A percentile compares a stretch with the other conserved stretches of the same genome.
Evolutionary conservation across 2,888 invertebrate genomes (phyloP).

Genomic region (Kuschelorhynchus macadamiae): DNA sequence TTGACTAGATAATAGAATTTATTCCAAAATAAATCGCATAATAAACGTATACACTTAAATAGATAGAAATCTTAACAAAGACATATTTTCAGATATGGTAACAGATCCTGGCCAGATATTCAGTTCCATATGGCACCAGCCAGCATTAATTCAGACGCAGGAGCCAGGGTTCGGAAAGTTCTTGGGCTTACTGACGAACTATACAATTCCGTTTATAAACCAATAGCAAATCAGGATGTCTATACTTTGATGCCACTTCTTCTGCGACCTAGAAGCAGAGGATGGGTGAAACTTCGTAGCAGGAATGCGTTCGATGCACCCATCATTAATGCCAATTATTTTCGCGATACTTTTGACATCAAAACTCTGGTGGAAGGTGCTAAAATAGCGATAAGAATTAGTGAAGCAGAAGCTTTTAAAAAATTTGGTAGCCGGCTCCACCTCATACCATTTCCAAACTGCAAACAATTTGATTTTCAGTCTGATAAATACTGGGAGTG

Average conservation of each 20-base stretch:
- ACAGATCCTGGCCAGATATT: slow-evolving; percentile 87
- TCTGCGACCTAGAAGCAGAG: slow-evolving; percentile 83
- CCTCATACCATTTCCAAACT: slow-evolving; percentile 83
- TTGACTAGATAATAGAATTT: too few species aligned
- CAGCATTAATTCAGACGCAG: slow-evolving; percentile 84
- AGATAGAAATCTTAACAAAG: neutral
- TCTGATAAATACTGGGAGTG: slow-evolving; percentile 91
- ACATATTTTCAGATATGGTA: slow-evolving; percentile 70
- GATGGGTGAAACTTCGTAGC: slow-evolving; percentile 81
- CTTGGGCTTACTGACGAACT: slow-evolving; percentile 85
- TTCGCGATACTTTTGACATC: slow-evolving; percentile 84
- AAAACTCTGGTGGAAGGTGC: slow-evolving; percentile 87
- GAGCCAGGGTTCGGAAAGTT: slow-evolving; percentile 80
- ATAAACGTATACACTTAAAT: too few species aligned
- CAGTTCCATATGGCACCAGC: slow-evolving; percentile 96
- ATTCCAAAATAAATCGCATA: too few species aligned
- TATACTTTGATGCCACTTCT: slow-evolving; percentile 92
- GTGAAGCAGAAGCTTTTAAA: slow-evolving; percentile 82
- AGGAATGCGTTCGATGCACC: slow-evolving; percentile 91
- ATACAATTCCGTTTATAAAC: slow-evolving; percentile 84
- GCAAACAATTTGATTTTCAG: slow-evolving; percentile 79
- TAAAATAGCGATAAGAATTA: slow-evolving; percentile 81
- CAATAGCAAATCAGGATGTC: slow-evolving; percentile 83
- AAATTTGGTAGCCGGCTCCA: slow-evolving; percentile 75
- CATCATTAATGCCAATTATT: slow-evolving; percentile 92